Base-by-base conservation (phyloP, 2,888 invertebrate genomes). In the Parnassius mnemosyne region DNA sequence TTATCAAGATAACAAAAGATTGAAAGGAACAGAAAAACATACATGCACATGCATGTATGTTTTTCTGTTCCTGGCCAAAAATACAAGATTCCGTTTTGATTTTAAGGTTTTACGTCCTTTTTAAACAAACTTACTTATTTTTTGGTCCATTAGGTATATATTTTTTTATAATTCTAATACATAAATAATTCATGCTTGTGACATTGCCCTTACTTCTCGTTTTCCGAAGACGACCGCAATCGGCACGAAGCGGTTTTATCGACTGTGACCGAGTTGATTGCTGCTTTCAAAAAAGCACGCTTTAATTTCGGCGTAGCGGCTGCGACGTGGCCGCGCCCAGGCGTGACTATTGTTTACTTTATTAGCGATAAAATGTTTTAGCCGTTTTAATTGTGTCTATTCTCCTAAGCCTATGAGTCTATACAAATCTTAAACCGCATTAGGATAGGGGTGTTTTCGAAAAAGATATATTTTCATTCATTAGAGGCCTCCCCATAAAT, bases 221-320 rank as follows among this genome's bases (percentile, higher is more conserved):
- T 63, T 51, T 58, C 54, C 51, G 55, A 58, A 59, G 69, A 68
- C 72, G 75, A 74, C 76, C 79, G 80, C 87, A 86, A 84, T 87
- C 84, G 82, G 84, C 90, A 89, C 90, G 90, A 71, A 84, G 88
- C 82, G 71, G 80, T 76, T 90, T 90, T 90, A 90, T 90, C 85
- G 90, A 79, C 79, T 87, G 88, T 87, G 86, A 89, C 89, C 79
- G 83, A 79, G 79, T 73, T 81, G 84, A 83, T 84, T 81, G 83
- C 74, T 77, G 83, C 81, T 86, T 82, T 85, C 85, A 83, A 88
- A 87, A 87, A 88, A 85, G 86, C 86, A 80, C 84, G 84, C 81
- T 87, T 89, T 87, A 90, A 89, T 88, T 89, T 84, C 79, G 87
- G 81, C 74, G 11, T 74, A 75, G 75, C 77, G 76, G 76, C 76